phyloP scores from a whole-genome alignment of 2,797 vertebrate genomes.

The Chelmon rostratus region DNA sequence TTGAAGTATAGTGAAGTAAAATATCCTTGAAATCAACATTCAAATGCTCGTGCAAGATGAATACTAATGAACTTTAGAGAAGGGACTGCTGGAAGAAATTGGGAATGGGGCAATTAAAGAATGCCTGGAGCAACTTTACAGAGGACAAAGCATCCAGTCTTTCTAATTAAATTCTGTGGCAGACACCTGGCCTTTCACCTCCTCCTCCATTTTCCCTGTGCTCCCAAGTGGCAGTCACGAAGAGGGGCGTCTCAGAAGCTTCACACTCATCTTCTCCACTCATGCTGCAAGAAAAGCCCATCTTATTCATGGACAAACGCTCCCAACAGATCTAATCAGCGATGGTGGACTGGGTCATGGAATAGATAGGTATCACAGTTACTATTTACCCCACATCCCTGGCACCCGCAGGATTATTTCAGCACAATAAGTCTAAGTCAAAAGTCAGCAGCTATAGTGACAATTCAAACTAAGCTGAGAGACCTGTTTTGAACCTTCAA shows the following conservation, averaged over 20 bases:
- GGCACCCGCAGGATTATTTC: slow-evolving; percentile 56
- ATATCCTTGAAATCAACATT: slow-evolving; percentile 75
- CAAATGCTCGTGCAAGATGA: slow-evolving; percentile 76
- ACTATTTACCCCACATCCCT: slow-evolving; percentile 65
- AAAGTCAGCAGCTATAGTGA: slow-evolving; percentile 47
- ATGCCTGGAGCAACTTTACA: slow-evolving; percentile 88
- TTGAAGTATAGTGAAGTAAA: slow-evolving; percentile 61
- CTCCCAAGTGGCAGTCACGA: slow-evolving; percentile 81
- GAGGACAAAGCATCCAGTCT: slow-evolving; percentile 86
- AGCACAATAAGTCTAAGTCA: slow-evolving; percentile 38
- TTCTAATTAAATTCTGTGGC: slow-evolving; percentile 88
- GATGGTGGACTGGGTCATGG: slow-evolving; percentile 59
- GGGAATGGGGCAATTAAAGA: slow-evolving; percentile 88
- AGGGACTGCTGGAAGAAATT: slow-evolving; percentile 73
- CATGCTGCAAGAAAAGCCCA: slow-evolving; percentile 62
- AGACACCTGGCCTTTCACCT: slow-evolving; percentile 89
- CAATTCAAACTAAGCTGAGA: slow-evolving; percentile 45
- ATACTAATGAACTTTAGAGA: slow-evolving; percentile 84
- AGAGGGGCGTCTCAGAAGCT: slow-evolving; percentile 67
- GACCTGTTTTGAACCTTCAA: slow-evolving; percentile 44
- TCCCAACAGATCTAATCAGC: slow-evolving; percentile 76
- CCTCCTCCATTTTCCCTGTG: slow-evolving; percentile 75
- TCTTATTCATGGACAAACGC: slow-evolving; percentile 71
- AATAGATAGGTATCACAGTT: slow-evolving; percentile 64
- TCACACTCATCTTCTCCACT: slow-evolving; percentile 69